Conservation (phyloP, 2,888 invertebrate genomes). For the Synergus itoensis region DNA sequence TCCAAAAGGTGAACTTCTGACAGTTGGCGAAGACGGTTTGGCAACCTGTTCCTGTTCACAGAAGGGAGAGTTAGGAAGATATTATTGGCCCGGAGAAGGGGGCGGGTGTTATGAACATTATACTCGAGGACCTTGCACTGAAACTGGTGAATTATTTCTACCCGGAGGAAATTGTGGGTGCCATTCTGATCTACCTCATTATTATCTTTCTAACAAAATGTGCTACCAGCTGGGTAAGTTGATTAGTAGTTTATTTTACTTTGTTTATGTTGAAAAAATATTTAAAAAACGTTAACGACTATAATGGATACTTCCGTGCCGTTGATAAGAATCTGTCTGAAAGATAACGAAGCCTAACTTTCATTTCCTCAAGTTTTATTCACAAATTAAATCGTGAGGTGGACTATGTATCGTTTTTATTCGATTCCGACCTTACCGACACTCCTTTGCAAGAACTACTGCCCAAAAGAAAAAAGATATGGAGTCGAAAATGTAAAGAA, state of each 20-base stretch:
- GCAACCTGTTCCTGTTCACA: constrained; percentile 84
- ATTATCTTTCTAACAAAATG: constrained; percentile 83
- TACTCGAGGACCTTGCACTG: constrained; percentile 88
- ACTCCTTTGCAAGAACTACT: too few species aligned
- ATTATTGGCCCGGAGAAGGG: constrained; percentile 81
- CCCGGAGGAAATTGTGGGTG: constrained; percentile 89
- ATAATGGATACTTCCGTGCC: neutral
- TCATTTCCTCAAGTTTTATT: neutral
- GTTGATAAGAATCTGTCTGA: neutral
- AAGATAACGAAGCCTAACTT: neutral
- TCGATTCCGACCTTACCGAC: too few species aligned
- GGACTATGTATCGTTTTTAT: neutral
- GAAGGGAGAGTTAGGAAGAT: constrained; percentile 79
- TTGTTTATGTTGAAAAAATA: neutral
- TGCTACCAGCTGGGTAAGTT: constrained; percentile 86
- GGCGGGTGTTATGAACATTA: constrained; percentile 88
- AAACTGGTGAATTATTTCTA: constrained; percentile 87
- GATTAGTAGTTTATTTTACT: neutral
- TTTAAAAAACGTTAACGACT: neutral
- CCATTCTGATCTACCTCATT: constrained; percentile 85
- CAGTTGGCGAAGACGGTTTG: constrained; percentile 81
- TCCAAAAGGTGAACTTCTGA: constrained; percentile 85
- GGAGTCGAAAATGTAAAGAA: too few species aligned
- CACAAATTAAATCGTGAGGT: neutral
- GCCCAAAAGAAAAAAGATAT: too few species aligned